A percentile compares a stretch with the other conserved stretches of the same genome.
These are phyloP conservation scores for Dendrolimus kikuchii DNA, from an alignment of 1,140 invertebrate genomes.

Conservation along the genomic window DNA sequence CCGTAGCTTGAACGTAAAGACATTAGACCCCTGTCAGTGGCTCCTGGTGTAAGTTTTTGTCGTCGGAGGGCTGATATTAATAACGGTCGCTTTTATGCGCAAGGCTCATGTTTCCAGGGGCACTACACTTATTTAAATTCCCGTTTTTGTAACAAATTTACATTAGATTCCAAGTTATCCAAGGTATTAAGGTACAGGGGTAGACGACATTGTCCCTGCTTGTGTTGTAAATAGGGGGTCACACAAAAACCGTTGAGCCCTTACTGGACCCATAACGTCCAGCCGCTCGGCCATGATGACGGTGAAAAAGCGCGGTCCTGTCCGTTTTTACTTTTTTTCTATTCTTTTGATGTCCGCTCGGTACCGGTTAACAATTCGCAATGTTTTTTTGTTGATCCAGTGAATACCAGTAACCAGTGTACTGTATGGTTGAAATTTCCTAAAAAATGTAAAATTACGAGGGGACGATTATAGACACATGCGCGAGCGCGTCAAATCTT, in stretches of 20 bases:
- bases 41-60: constrained; percentile 17
- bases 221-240: constrained; percentile 62
- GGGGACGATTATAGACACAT: constrained; percentile 67
- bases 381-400: constrained; percentile 35
- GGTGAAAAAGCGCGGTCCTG: constrained; percentile 44
- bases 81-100: constrained; percentile 54
- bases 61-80: constrained; percentile 39
- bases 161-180: constrained; percentile 54
- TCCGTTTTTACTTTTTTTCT: constrained; percentile 44
- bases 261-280: constrained; percentile 59
- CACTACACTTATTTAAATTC: constrained; percentile 66
- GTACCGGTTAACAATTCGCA: constrained; percentile 44
- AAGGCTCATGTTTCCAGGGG: constrained; percentile 35
- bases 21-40: too few relatives aligned
- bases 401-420: constrained; percentile 45
- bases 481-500: constrained; percentile 69
- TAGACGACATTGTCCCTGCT: constrained; percentile 47
- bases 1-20: too few relatives aligned
- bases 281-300: constrained; percentile 43
- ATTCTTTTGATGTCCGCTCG: constrained; percentile 43
- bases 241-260: constrained; percentile 68
- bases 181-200: constrained; percentile 47
- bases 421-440: constrained; percentile 49
- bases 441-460: constrained; percentile 61
- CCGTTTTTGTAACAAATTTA: constrained; percentile 66